phyloP scores from a whole-genome alignment of 2,797 vertebrate genomes.

The Gymnoscopelus microlampas region DNA sequence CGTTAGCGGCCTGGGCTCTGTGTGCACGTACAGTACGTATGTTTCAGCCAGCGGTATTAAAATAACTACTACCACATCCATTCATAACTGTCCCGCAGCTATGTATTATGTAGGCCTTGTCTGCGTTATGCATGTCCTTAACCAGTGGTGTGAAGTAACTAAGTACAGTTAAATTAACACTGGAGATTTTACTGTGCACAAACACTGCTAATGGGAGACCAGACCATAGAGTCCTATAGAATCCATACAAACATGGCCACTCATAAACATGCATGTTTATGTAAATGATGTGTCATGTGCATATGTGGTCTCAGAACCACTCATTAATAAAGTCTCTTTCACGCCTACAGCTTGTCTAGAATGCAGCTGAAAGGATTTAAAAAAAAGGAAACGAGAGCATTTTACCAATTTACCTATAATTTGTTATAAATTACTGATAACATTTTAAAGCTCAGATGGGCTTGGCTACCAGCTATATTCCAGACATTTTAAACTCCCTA shows the following conservation, averaged over 20 bases:
- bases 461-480: too few relatives aligned
- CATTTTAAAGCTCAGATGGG: too few relatives aligned
- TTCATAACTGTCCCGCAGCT: conserved; percentile 20
- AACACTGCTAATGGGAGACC: too few relatives aligned
- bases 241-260: conserved; percentile 2
- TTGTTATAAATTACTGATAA: too few relatives aligned
- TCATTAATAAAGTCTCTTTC: neutral
- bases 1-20: neutral
- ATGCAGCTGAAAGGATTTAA: neutral
- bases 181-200: too few relatives aligned
- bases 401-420: too few relatives aligned
- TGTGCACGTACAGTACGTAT: neutral
- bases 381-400: too few relatives aligned
- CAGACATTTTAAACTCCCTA: too few relatives aligned
- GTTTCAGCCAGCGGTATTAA: neutral
- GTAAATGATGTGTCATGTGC: neutral
- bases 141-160: too few relatives aligned
- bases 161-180: too few relatives aligned
- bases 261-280: neutral
- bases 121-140: neutral
- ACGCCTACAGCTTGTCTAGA: neutral
- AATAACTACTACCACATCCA: conserved; percentile 1
- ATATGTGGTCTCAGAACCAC: neutral
- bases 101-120: conserved; percentile 9
- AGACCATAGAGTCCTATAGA: neutral